Conservation (phyloP, 1,140 invertebrate genomes). For the Zaprionus camerounensis region DNA sequence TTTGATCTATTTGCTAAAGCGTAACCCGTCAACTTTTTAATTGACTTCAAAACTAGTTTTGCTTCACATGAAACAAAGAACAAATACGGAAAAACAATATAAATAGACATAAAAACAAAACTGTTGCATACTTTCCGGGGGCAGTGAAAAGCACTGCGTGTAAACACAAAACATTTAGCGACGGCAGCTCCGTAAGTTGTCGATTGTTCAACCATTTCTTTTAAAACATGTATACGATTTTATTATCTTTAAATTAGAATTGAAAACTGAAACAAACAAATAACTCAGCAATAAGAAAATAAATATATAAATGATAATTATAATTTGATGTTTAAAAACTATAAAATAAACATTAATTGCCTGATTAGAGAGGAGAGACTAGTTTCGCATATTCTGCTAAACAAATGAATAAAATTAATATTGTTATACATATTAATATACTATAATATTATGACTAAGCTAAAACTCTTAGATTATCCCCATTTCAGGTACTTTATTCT, state of each 20-base stretch:
- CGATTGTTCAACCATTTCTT: not conserved
- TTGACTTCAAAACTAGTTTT: conserved; percentile 78
- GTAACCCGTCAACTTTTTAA: conserved; percentile 54
- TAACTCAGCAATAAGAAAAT: too few relatives aligned
- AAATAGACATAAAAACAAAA: conserved; percentile 35
- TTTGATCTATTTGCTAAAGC: conserved; percentile 35
- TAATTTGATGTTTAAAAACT: too few relatives aligned
- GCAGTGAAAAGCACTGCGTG: not conserved
- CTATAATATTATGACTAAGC: not conserved
- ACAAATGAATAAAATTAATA: not conserved
- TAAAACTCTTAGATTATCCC: not conserved
- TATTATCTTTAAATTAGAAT: too few relatives aligned
- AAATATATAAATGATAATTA: too few relatives aligned
- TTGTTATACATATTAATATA: too few relatives aligned
- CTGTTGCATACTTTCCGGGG: conserved; percentile 17
- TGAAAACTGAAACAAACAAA: too few relatives aligned
- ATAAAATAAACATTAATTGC: too few relatives aligned
- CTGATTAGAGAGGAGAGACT: too few relatives aligned
- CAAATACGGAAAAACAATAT: conserved; percentile 14
- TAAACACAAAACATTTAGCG: not conserved
- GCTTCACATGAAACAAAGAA: conserved; percentile 38
- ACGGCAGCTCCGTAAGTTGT: not conserved
- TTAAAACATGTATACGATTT: too few relatives aligned
- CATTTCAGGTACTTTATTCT: not conserved
- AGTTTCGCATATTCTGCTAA: too few relatives aligned